A percentile compares a stretch with the other conserved stretches of the same genome.
These are phyloP conservation scores for Pachyseris speciosa DNA, from an alignment of 64 coral and sea anemone genomes.

Conservation along the genomic window DNA sequence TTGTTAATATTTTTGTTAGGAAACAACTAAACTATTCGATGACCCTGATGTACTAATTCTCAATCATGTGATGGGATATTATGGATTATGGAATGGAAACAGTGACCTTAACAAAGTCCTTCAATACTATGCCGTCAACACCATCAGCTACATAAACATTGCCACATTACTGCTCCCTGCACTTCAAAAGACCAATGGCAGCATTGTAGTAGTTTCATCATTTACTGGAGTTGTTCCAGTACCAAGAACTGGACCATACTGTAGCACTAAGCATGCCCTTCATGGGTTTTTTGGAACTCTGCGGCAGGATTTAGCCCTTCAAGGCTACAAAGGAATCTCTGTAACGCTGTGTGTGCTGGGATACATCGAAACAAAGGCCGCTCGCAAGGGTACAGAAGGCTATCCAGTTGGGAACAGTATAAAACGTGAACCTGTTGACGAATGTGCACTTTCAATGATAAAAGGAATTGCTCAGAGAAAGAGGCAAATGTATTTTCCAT, in stretches of 20 bases:
- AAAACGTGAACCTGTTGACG: constrained; percentile 50
- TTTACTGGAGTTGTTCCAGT: constrained; percentile 34
- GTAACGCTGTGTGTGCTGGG: constrained; percentile 78
- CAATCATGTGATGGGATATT: constrained; percentile 57
- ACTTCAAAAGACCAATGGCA: constrained; percentile 63
- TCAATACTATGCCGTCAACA: constrained; percentile 71
- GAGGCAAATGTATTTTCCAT: constrained; percentile 81
- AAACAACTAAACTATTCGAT: constrained; percentile 15
- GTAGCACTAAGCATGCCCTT: constrained; percentile 76
- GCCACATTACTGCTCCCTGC: constrained; percentile 71
- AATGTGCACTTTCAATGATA: constrained; percentile 74
- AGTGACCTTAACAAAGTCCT: constrained; percentile 69
- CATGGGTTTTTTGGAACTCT: constrained; percentile 83
- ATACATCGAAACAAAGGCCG: constrained; percentile 57
- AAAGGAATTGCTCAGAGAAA: constrained; percentile 45
- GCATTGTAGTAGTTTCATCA: constrained; percentile 68
- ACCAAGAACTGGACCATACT: constrained; percentile 58
- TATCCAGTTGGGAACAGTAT: neutral
- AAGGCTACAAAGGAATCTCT: constrained; percentile 49
- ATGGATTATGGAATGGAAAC: constrained; percentile 61
- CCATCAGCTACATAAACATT: constrained; percentile 84
- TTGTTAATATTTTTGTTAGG: neutral
- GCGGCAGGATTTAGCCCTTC: constrained; percentile 66
- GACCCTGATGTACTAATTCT: constrained; percentile 64
- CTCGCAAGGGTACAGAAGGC: neutral